Percentiles rank a stretch among this genome's conserved stretches.
Conservation (phyloP, 2,797 vertebrate species). For the Xerus rutilus region DNA sequence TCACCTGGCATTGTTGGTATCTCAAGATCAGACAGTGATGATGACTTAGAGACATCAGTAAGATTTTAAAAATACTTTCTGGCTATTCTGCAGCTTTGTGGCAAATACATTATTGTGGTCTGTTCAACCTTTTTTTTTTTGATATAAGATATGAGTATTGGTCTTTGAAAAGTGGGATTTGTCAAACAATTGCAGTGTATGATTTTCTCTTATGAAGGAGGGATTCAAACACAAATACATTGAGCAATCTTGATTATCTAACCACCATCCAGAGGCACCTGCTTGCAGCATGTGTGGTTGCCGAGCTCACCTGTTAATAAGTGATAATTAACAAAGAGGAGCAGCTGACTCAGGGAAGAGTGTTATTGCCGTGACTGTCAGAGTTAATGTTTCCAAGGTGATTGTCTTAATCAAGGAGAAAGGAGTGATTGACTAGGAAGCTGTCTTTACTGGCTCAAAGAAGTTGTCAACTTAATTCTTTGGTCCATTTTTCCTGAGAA, state of each 20-base stretch:
- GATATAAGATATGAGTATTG: slow-evolving; percentile 20
- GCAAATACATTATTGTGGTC: neutral
- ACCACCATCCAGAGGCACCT: neutral
- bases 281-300: neutral
- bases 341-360: slow-evolving; percentile 39
- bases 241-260: neutral
- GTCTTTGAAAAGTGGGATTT: slow-evolving; percentile 48
- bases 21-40: neutral
- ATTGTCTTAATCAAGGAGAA: slow-evolving; percentile 44
- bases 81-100: slow-evolving; percentile 21
- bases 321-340: slow-evolving; percentile 57
- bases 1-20: neutral
- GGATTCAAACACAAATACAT: slow-evolving; percentile 4
- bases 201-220: slow-evolving; percentile 49
- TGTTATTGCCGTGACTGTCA: neutral
- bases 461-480: slow-evolving; percentile 34
- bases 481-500: slow-evolving; percentile 52
- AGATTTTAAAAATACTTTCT: slow-evolving; percentile 45
- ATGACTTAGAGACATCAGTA: slow-evolving; percentile 33
- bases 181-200: neutral
- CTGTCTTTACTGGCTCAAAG: slow-evolving; percentile 24
- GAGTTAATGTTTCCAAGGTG: slow-evolving; percentile 59
- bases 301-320: slow-evolving; percentile 9
- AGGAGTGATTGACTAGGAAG: slow-evolving; percentile 51
- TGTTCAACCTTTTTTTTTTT: neutral